Conservation (phyloP, 1,140 invertebrate genomes). For the Euborellia annulipes region DNA sequence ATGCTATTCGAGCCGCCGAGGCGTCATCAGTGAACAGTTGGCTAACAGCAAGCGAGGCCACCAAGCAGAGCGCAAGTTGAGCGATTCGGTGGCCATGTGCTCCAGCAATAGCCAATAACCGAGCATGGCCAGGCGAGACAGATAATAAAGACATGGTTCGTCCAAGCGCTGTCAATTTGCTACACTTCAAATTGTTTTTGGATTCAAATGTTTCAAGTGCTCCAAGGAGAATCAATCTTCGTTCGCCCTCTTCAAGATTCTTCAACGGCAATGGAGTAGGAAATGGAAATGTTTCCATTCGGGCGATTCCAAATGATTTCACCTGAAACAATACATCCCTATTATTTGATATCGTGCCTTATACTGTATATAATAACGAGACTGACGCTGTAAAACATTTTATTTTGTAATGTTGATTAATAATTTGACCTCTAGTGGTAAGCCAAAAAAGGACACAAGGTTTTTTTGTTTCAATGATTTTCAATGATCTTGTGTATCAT, state of each 20-base stretch:
- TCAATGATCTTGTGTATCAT: too few relatives aligned
- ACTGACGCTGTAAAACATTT: too few relatives aligned
- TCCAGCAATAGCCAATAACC: slow-evolving; percentile 58
- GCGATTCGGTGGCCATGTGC: slow-evolving; percentile 4
- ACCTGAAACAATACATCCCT: too few relatives aligned
- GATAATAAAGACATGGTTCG: slow-evolving; percentile 78
- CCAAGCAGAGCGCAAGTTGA: slow-evolving; percentile 3
- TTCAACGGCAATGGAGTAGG: slow-evolving; percentile 72
- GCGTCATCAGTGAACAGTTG: too few relatives aligned
- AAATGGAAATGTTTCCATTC: slow-evolving; percentile 92
- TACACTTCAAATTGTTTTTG: slow-evolving; percentile 10
- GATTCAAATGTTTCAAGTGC: slow-evolving; percentile 38
- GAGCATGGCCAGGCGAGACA: slow-evolving; percentile 78
- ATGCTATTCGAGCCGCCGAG: too few relatives aligned
- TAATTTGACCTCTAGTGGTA: too few relatives aligned
- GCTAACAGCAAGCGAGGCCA: too few relatives aligned
- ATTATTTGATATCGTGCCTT: too few relatives aligned
- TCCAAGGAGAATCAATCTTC: slow-evolving; percentile 57
- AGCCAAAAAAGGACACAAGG: too few relatives aligned
- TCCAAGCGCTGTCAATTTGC: slow-evolving; percentile 68
- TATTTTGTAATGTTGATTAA: too few relatives aligned
- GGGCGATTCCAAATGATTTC: slow-evolving; percentile 90
- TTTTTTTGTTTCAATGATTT: too few relatives aligned
- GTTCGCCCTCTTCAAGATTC: slow-evolving; percentile 63
- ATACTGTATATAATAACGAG: too few relatives aligned